A percentile compares a stretch with the other conserved stretches of the same genome.
Conservation (phyloP, 2,113 vertebrate genomes). For the Bujurquina vittata region DNA sequence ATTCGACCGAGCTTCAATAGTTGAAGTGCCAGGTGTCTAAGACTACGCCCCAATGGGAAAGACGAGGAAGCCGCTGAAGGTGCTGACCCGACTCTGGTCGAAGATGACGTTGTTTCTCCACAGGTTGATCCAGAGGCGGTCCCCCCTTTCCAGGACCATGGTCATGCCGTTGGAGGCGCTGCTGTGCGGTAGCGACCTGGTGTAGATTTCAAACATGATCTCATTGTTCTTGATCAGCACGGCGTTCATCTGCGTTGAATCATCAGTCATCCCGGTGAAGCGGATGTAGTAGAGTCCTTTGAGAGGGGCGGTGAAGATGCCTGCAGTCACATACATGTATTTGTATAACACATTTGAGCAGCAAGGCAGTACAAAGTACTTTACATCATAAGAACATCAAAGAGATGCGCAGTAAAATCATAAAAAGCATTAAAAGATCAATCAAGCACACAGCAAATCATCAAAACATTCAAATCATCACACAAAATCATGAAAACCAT, state of each 20-base stretch:
- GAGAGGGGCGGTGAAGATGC: not conserved
- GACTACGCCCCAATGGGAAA: not conserved
- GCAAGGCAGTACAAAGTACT: too few relatives aligned
- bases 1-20: too few relatives aligned
- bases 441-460: too few relatives aligned
- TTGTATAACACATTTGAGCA: too few relatives aligned
- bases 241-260: not conserved
- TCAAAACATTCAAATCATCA: too few relatives aligned
- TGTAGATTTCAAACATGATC: constrained; percentile 24
- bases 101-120: not conserved
- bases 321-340: not conserved
- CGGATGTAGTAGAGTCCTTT: constrained; percentile 39
- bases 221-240: constrained; percentile 11
- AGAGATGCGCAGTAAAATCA: too few relatives aligned
- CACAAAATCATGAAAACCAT: too few relatives aligned
- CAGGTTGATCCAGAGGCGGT: constrained; percentile 19
- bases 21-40: not conserved
- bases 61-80: constrained; percentile 46
- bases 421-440: too few relatives aligned
- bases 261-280: not conserved
- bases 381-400: too few relatives aligned
- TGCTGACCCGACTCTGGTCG: constrained; percentile 29
- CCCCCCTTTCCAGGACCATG: constrained; percentile 24
- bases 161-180: constrained; percentile 27
- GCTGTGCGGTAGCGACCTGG: too few relatives aligned